Evolutionary conservation across 1,140 invertebrate genomes (phyloP).

Genomic region (Drosophila punjabiensis): DNA sequence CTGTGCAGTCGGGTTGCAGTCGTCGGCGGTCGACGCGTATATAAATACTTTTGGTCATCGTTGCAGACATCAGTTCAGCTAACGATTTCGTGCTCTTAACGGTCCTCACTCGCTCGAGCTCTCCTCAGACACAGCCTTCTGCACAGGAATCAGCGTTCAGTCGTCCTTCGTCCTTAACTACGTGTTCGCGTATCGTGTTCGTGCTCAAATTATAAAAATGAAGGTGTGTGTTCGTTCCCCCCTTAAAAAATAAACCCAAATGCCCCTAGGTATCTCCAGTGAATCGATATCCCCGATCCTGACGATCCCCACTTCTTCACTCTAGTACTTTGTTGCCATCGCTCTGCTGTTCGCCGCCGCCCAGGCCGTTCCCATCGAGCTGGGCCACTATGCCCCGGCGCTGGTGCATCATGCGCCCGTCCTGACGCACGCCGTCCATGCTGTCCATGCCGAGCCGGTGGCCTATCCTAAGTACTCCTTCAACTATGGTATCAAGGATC

Average conservation of each 20-base stretch:
- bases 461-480: conserved; percentile 87
- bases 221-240: conserved; percentile 59
- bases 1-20: conserved; percentile 39
- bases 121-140: conserved; percentile 46
- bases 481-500: conserved; percentile 87
- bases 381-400: conserved; percentile 78
- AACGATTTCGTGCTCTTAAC: conserved; percentile 81
- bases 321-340: conserved; percentile 83
- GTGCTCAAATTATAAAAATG: conserved; percentile 55
- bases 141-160: conserved; percentile 41
- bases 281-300: conserved; percentile 35
- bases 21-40: conserved; percentile 64
- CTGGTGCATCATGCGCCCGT: conserved; percentile 78
- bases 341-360: conserved; percentile 77
- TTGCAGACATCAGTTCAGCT: conserved; percentile 83
- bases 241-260: not conserved
- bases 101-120: conserved; percentile 63
- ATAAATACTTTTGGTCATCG: conserved; percentile 84
- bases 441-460: conserved; percentile 83
- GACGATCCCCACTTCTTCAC: conserved; percentile 49
- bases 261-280: not conserved
- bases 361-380: conserved; percentile 82
- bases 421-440: conserved; percentile 73
- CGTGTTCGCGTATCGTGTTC: conserved; percentile 52
- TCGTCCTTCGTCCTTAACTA: conserved; percentile 61